Base-by-base conservation (phyloP, 2,113 vertebrate genomes). In the Perca schrenkii region DNA sequence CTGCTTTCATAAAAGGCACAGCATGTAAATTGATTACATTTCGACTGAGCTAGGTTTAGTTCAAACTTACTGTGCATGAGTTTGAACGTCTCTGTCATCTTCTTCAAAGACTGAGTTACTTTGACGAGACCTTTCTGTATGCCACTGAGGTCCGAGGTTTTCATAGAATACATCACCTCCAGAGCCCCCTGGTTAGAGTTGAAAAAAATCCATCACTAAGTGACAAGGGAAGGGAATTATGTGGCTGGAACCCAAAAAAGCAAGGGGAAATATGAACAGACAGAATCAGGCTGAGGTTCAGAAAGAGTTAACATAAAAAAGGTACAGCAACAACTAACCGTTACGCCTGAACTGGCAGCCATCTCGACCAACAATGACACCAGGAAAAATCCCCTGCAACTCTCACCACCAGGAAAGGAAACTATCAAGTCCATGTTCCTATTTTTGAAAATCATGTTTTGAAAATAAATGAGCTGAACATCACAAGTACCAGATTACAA, bases 401-500 rank as follows among this genome's bases (percentile, higher is more conserved):
- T 97, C 34, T 96, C 93, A 40, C 94, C 96, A 10, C 97, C 97
- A 0, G 97, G 97, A 7, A 98, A 86, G 0, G 88, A 91, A 68
- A 97, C 62, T 61, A 97, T 94, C 36, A 92, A 80, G 15, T 98
- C 96, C 93, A 97, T 72, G 89, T 97, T 98, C 82, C 97, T 98
- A 57, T 84, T 84, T 92, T 84, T 61, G 40, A 56, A 49, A 66
- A 22, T 12, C 2, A 52, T 40, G 3, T 56, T 87, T 86, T 53
- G 28, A 61, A 56, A 66, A 25, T 13, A 22, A 25, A 77, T 69
- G 16, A 58, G 21, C 15, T 56, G 19, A 58, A n/a, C 34, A 66
- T 68, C 47, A 83, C 21, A 34, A 60, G 21, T 25, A 53, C 75
- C 2, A 61, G 2, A 63, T 28, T 21, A 8, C 3, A 2, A 16